These are phyloP conservation scores for Drosophila jambulina DNA, from an alignment of 1,140 invertebrate species.

Conservation along the genomic window DNA sequence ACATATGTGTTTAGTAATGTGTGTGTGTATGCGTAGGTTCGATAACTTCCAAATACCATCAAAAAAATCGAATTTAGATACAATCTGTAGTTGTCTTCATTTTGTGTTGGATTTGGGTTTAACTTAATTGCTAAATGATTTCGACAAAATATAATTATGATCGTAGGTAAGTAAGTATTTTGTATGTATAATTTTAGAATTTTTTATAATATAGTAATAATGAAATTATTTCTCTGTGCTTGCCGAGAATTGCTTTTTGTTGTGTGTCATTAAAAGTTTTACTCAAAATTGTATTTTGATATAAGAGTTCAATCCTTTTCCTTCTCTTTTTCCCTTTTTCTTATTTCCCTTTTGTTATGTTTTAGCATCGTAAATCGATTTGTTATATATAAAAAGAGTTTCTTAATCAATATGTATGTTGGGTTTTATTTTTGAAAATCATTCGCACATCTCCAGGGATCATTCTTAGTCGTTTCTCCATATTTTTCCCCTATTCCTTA, in stretches of 20 bases:
- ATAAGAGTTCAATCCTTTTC: conserved; percentile 65
- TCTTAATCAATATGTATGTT: conserved; percentile 61
- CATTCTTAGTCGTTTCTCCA: conserved; percentile 45
- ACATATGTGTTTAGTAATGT: conserved; percentile 64
- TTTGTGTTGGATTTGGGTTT: conserved; percentile 12
- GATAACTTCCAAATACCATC: conserved; percentile 45
- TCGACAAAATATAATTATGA: conserved; percentile 52
- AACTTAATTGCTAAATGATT: conserved; percentile 62
- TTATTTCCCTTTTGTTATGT: conserved; percentile 14
- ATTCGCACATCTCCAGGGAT: conserved; percentile 31
- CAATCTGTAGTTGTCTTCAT: conserved; percentile 22
- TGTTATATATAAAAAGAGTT: conserved; percentile 54
- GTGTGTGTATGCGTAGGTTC: conserved; percentile 53
- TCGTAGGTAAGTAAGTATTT: conserved; percentile 24
- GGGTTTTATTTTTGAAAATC: conserved; percentile 39
- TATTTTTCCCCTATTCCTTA: conserved; percentile 23
- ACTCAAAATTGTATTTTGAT: conserved; percentile 82
- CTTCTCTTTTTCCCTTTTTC: not conserved
- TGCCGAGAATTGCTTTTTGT: conserved; percentile 35
- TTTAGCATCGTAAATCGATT: conserved; percentile 67
- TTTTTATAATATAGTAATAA: conserved; percentile 19
- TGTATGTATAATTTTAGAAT: conserved; percentile 22
- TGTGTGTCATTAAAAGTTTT: conserved; percentile 58
- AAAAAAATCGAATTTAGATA: conserved; percentile 44
- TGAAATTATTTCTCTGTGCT: conserved; percentile 46